Evolutionary conservation across 2,797 vertebrate species (phyloP).

Genomic region (Macroramphosus scolopax): DNA sequence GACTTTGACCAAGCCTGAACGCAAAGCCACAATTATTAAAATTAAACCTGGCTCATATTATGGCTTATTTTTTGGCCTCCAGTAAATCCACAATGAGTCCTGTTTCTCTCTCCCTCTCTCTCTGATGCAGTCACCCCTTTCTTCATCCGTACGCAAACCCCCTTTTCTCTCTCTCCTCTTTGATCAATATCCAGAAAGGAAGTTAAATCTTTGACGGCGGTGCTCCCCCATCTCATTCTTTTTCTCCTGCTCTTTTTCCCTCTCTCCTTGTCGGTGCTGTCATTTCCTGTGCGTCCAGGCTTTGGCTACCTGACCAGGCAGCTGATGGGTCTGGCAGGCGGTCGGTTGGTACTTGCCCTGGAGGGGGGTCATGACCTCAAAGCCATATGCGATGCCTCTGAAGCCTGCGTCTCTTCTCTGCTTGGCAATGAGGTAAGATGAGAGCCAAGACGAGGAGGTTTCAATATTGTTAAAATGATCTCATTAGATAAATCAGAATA

Average conservation of each 20-base stretch:
- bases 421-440: constrained; percentile 91
- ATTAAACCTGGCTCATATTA: constrained; percentile 77
- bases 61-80: constrained; percentile 43
- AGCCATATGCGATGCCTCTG: constrained; percentile 95
- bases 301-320: constrained; percentile 98
- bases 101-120: constrained; percentile 32
- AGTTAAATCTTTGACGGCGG: constrained; percentile 40
- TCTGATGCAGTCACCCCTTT: constrained; percentile 54
- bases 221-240: constrained; percentile 33
- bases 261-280: constrained; percentile 50
- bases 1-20: constrained; percentile 35
- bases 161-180: constrained; percentile 36
- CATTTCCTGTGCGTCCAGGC: constrained; percentile 83
- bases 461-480: constrained; percentile 6
- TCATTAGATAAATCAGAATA: constrained; percentile 11
- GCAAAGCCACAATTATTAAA: constrained; percentile 59
- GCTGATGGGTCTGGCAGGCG: constrained; percentile 94
- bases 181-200: constrained; percentile 65
- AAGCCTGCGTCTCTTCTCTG: constrained; percentile 94
- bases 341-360: constrained; percentile 89
- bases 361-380: constrained; percentile 98
- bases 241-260: constrained; percentile 13
- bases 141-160: constrained; percentile 28
- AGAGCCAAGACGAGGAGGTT: constrained; percentile 15
- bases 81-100: constrained; percentile 68